Conservation (phyloP, 2,113 vertebrate species). For the Notothenia rossii region DNA sequence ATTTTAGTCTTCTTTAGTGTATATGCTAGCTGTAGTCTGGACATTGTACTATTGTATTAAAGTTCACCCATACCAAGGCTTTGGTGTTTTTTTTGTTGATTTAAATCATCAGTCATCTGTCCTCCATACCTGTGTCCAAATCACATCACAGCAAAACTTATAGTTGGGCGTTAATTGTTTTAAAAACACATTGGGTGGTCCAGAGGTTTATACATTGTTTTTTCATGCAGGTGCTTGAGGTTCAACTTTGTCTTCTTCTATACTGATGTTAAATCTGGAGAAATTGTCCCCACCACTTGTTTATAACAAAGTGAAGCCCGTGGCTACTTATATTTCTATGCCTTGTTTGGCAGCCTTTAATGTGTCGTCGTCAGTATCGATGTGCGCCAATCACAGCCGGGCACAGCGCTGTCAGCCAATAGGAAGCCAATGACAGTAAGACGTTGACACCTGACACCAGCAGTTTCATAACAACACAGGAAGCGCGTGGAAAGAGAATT, state of each 20-base stretch:
- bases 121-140: too few relatives aligned
- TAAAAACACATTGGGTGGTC: too few relatives aligned
- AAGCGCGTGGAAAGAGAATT: neutral
- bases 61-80: conserved; percentile 21
- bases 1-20: conserved; percentile 47
- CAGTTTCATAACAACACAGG: conserved; percentile 32
- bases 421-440: neutral
- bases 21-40: conserved; percentile 47
- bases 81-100: conserved; percentile 26
- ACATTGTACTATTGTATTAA: conserved; percentile 64
- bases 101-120: neutral
- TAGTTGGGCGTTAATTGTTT: too few relatives aligned
- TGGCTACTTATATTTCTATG: too few relatives aligned
- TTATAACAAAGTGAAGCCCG: too few relatives aligned
- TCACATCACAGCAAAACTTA: too few relatives aligned
- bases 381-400: conserved; percentile 57
- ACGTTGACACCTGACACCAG: neutral
- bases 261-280: too few relatives aligned
- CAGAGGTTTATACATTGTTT: too few relatives aligned
- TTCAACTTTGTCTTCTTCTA: too few relatives aligned
- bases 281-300: too few relatives aligned
- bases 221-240: too few relatives aligned
- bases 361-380: neutral
- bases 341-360: neutral
- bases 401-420: conserved; percentile 62